Percentiles rank a stretch among this genome's conserved stretches.
These are phyloP conservation scores for Globicephala melas DNA, from an alignment of 2,113 vertebrate genomes.

Conservation along the genomic window DNA sequence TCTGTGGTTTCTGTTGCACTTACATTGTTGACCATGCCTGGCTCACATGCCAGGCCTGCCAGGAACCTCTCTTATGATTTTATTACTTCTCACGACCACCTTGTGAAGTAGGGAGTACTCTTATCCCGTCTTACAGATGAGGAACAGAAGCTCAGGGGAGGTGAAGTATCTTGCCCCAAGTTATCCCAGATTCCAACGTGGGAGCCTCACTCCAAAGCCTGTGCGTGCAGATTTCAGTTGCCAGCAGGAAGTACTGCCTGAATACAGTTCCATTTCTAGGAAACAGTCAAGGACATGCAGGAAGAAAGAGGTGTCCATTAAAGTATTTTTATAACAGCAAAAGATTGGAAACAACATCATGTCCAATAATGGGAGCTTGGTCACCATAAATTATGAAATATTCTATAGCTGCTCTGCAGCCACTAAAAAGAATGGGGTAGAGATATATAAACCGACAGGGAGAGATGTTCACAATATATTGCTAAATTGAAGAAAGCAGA, in stretches of 20 bases:
- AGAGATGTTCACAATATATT: constrained; percentile 61
- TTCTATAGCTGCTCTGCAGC: constrained; percentile 22
- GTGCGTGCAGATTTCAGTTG: neutral
- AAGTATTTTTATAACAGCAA: constrained; percentile 61
- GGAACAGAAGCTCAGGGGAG: neutral
- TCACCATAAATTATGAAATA: constrained; percentile 62
- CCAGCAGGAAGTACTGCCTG: neutral
- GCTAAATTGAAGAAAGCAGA: constrained; percentile 59
- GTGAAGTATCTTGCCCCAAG: neutral
- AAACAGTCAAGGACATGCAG: neutral
- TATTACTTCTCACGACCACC: neutral
- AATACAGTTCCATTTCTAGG: neutral
- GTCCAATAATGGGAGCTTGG: constrained; percentile 58
- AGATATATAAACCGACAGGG: constrained; percentile 67
- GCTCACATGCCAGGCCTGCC: neutral
- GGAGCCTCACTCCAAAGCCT: neutral
- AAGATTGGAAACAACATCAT: constrained; percentile 57
- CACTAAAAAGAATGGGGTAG: constrained; percentile 65
- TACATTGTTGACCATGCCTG: neutral
- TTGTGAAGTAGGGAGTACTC: neutral
- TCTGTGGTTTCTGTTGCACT: neutral
- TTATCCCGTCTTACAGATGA: neutral
- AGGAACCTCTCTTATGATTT: neutral
- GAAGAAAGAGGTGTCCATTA: constrained; percentile 31
- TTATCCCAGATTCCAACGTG: neutral